phyloP scores from a whole-genome alignment of 2,888 invertebrate species.

The Drosophila vallismaia region DNA sequence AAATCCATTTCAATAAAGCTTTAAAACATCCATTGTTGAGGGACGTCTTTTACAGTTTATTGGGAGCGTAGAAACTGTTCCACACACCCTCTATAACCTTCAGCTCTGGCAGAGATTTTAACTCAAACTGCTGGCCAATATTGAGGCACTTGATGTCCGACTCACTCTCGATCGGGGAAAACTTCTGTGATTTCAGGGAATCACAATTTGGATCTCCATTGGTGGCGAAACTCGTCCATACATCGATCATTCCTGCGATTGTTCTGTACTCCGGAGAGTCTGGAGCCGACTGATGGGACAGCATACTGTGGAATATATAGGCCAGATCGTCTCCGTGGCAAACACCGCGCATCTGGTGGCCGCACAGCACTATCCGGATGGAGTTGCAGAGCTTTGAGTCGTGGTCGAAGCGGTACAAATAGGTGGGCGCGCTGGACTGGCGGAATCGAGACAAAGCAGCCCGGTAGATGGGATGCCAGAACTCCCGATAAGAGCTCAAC shows the following conservation, averaged over 20 bases:
- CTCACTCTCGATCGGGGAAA: constrained; percentile 60
- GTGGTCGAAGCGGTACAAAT: constrained; percentile 82
- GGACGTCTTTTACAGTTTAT: constrained; percentile 59
- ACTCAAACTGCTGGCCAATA: constrained; percentile 70
- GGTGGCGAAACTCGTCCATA: constrained; percentile 81
- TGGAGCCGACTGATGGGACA: constrained; percentile 66
- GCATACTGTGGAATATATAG: constrained; percentile 80
- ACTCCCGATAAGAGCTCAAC: constrained; percentile 78
- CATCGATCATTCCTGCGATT: constrained; percentile 76
- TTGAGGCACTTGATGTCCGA: constrained; percentile 77
- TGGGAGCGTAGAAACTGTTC: constrained; percentile 77
- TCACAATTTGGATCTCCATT: constrained; percentile 79
- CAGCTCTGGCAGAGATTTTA: constrained; percentile 75
- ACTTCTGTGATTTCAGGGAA: constrained; percentile 57
- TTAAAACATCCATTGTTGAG: constrained; percentile 23
- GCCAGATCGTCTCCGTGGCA: constrained; percentile 83
- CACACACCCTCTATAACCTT: constrained; percentile 74
- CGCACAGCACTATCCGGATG: constrained; percentile 79
- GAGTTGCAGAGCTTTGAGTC: constrained; percentile 80
- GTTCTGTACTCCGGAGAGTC: constrained; percentile 73
- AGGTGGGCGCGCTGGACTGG: constrained; percentile 77
- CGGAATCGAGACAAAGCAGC: constrained; percentile 70
- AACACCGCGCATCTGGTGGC: constrained; percentile 73
- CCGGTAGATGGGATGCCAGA: constrained; percentile 82
- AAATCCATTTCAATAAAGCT: constrained; percentile 58